A percentile compares a stretch with the other conserved stretches of the same genome.
phyloP scores from a whole-genome alignment of 2,113 vertebrate species.

The Neodon shergylaensis region DNA sequence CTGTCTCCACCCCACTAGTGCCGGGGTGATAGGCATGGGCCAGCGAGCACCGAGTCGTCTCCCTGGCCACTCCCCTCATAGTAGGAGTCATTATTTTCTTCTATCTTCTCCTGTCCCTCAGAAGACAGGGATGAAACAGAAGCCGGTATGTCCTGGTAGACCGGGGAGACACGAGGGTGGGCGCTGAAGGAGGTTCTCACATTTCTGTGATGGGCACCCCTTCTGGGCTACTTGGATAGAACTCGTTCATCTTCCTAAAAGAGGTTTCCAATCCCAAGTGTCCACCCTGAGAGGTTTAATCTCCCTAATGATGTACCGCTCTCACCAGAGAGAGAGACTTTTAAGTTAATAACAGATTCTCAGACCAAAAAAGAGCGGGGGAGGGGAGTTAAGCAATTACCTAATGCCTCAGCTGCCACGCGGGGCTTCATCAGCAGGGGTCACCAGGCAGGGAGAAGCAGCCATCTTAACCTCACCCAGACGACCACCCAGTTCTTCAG shows the following conservation, averaged over 20 bases:
- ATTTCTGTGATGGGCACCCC: no score
- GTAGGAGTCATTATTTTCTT: neutral
- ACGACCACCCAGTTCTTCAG: neutral
- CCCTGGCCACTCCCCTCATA: neutral
- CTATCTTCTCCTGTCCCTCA: neutral
- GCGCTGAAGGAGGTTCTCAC: neutral
- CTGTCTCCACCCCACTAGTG: neutral
- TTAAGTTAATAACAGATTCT: neutral
- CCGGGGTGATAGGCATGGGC: neutral
- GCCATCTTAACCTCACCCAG: neutral
- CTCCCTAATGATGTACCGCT: neutral
- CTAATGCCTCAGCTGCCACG: neutral
- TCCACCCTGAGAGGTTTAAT: conserved; percentile 15
- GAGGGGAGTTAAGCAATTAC: neutral
- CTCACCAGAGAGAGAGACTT: neutral
- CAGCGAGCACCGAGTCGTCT: neutral
- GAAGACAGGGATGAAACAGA: neutral
- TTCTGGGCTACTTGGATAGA: neutral
- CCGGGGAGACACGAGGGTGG: neutral
- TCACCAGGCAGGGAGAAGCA: neutral
- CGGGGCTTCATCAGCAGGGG: neutral
- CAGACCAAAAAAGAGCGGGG: neutral
- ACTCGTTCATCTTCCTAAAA: conserved; percentile 1
- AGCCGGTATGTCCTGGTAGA: neutral
- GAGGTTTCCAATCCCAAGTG: neutral